Base-by-base conservation (phyloP, 1,140 invertebrate species). In the Formica selysi region DNA sequence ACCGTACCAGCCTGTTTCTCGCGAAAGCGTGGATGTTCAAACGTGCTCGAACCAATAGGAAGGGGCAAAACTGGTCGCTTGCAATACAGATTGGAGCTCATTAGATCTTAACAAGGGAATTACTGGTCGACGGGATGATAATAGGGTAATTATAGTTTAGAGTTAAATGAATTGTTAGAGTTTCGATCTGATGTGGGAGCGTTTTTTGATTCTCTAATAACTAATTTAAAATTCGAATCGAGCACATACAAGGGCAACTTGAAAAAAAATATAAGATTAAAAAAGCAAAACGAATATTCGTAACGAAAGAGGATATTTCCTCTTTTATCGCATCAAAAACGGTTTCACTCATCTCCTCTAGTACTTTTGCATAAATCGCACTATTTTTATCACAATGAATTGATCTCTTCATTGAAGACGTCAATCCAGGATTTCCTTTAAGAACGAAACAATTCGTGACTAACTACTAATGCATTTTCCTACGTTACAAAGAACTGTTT, bases 101-200 rank as follows among this genome's bases (percentile, higher is more conserved):
- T 89, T 87, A 85, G 38, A 87, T 32, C 62, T 74, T 89, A 90
- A 90, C 74, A 74, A 89, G 70, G 57, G 44, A 89, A 89, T 90
- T 85, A 85, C 73, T 65, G 44, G 13, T 61, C 57, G 67, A 32
- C 67, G 38, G 62, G 64, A 87, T 64, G 79, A 85, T 90, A 89
- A 89, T 79, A 65, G 36, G 68, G n/a, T 89, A 87, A 89, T 90
- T 89, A 89, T 51, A 79, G 68, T 48, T 5, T 16, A 29, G 11
- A 70, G 1, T 41, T 8, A 59, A 87, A 16, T 85, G 65, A 89
- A 85, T 73, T 8, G 65, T 71, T 68, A 51, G 29, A 38, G 22
- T 44, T 59, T 81, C 38, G 36, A 81, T 61, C 51, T 26, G 32
- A 26, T 51, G 16, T 51, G 16, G 10, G 22, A 32, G 13, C 10